Conservation (phyloP, 1,140 invertebrate species). For the Temnothorax longispinosus region DNA sequence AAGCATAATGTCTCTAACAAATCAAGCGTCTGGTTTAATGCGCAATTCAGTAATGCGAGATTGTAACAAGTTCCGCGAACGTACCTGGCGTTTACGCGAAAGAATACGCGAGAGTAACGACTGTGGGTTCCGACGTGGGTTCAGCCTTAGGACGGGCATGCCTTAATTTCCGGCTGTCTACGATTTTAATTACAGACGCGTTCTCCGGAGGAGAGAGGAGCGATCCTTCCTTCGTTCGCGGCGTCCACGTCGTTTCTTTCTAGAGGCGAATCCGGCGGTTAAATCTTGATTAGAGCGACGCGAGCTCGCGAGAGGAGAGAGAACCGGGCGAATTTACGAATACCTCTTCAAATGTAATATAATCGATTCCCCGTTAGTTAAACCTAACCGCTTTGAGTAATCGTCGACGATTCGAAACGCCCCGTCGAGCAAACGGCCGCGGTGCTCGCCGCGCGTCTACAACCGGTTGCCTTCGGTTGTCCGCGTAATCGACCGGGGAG, state of each 20-base stretch:
- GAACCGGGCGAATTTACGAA: background rate
- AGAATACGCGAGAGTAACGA: background rate
- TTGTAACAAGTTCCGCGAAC: background rate
- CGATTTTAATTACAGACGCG: constrained; percentile 35
- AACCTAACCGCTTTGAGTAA: background rate
- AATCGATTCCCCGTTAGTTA: constrained; percentile 10
- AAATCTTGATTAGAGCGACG: constrained; percentile 29
- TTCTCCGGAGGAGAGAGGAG: background rate
- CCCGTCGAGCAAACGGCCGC: background rate
- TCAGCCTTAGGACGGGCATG: constrained; percentile 9
- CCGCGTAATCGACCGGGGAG: background rate
- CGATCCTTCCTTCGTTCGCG: background rate
- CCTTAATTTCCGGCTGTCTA: constrained; percentile 35
- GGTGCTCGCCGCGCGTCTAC: background rate
- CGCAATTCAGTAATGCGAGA: background rate
- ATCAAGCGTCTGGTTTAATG: background rate
- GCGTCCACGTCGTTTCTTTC: constrained; percentile 1
- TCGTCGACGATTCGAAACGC: constrained; percentile 2
- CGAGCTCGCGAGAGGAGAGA: too few species aligned
- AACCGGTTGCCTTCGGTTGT: background rate
- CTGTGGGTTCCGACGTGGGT: background rate
- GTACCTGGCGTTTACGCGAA: background rate
- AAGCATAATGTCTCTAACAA: background rate
- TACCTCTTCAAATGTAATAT: background rate
- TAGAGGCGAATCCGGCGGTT: background rate